These are phyloP conservation scores for Melanchra persicariae DNA, from an alignment of 2,888 invertebrate species.

Conservation along the genomic window DNA sequence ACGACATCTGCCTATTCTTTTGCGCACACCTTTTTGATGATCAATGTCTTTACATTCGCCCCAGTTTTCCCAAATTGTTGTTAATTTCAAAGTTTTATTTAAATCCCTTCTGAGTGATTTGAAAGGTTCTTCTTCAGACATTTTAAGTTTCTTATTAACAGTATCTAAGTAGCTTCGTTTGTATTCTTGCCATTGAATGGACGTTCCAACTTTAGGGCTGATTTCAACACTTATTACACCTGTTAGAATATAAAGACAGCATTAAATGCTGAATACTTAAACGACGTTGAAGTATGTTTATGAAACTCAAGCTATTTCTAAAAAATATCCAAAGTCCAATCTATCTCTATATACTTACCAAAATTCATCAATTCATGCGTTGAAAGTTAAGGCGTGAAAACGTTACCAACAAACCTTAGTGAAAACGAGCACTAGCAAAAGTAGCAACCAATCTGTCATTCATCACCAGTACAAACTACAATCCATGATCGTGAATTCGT, in stretches of 20 bases:
- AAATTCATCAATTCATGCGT: no score
- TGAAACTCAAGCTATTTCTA: no score
- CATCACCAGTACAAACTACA: no score
- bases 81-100: conserved; percentile 83
- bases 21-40: conserved; percentile 79
- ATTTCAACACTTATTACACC: conserved; percentile 39
- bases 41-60: conserved; percentile 88
- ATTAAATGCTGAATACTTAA: background rate
- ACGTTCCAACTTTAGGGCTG: conserved; percentile 47
- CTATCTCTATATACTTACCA: no score
- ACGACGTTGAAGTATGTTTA: no score
- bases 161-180: conserved; percentile 83
- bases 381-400: no score
- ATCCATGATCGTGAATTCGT: no score
- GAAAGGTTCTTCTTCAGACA: conserved; percentile 82
- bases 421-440: background rate
- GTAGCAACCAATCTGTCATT: background rate
- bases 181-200: conserved; percentile 86
- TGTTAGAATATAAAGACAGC: conserved; percentile 8
- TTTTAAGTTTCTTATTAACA: conserved; percentile 83
- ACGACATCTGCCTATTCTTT: conserved; percentile 86
- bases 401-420: no score
- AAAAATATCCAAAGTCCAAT: no score
- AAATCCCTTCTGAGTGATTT: conserved; percentile 78
- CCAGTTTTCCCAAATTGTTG: conserved; percentile 90